phyloP scores from a whole-genome alignment of 2,797 vertebrate species.

The Poecilia velifera region DNA sequence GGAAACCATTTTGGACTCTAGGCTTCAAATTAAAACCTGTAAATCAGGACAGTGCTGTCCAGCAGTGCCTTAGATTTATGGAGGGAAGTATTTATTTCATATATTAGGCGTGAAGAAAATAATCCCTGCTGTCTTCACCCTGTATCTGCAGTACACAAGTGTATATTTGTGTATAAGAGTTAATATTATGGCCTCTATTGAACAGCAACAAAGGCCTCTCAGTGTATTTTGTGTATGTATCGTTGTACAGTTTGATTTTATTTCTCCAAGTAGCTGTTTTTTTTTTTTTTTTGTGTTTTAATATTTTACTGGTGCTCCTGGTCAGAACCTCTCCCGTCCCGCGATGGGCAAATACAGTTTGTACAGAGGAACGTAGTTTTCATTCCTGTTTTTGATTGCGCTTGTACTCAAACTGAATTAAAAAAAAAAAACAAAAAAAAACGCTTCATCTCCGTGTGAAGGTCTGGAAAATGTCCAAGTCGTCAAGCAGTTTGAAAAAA shows the following conservation, averaged over 20 bases:
- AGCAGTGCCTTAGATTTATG: slow-evolving; percentile 66
- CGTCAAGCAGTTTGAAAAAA: slow-evolving; percentile 7
- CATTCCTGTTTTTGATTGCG: slow-evolving; percentile 50
- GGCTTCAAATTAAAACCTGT: slow-evolving; percentile 62
- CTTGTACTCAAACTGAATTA: slow-evolving; percentile 31
- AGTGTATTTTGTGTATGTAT: slow-evolving; percentile 85
- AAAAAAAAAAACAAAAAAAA: slow-evolving; percentile 20
- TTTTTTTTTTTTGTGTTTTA: slow-evolving; percentile 51
- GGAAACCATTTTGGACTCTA: slow-evolving; percentile 60
- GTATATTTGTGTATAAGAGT: slow-evolving; percentile 91
- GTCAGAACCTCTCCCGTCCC: slow-evolving; percentile 66
- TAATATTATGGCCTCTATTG: slow-evolving; percentile 79
- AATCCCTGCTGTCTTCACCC: slow-evolving; percentile 68
- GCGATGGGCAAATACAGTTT: slow-evolving; percentile 64
- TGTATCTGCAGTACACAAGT: slow-evolving; percentile 82
- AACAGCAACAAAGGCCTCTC: slow-evolving; percentile 80
- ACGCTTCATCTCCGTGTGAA: slow-evolving; percentile 26
- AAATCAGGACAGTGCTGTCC: slow-evolving; percentile 70
- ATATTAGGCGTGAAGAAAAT: slow-evolving; percentile 75
- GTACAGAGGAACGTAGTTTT: slow-evolving; percentile 79
- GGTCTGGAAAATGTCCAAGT: slow-evolving; percentile 13
- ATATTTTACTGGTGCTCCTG: slow-evolving; percentile 78
- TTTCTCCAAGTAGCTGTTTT: slow-evolving; percentile 63
- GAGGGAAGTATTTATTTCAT: slow-evolving; percentile 80
- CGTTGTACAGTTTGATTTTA: slow-evolving; percentile 83